Evolutionary conservation across 2,888 invertebrate genomes (phyloP).

Genomic region (Caenorhabditis uteleia): DNA sequence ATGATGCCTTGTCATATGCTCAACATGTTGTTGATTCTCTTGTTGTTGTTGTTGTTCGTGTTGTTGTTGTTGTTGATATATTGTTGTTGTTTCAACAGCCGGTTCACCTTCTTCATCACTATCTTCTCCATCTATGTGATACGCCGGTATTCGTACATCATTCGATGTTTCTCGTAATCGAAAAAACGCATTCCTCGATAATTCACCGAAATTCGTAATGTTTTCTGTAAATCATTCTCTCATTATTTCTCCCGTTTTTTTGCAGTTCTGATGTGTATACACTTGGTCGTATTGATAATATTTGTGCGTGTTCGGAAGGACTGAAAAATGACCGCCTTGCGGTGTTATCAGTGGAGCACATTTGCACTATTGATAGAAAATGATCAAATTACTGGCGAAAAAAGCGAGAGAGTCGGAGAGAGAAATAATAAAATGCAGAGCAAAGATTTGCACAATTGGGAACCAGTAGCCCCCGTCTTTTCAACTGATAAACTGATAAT

Average conservation of each 20-base stretch:
- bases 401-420: too few species aligned
- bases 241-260: background rate
- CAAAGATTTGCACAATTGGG: too few species aligned
- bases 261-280: background rate
- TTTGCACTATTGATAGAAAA: too few species aligned
- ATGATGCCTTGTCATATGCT: background rate
- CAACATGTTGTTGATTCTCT: background rate
- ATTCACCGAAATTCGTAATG: conserved; percentile 24
- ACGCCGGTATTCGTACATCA: conserved; percentile 29
- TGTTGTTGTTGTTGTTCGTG: background rate
- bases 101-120: background rate
- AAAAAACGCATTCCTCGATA: conserved; percentile 34
- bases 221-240: too few species aligned
- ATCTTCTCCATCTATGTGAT: conserved; percentile 29
- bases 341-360: too few species aligned
- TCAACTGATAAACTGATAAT: too few species aligned
- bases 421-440: too few species aligned
- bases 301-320: background rate
- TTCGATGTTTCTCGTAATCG: conserved; percentile 24
- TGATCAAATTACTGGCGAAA: too few species aligned
- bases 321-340: too few species aligned
- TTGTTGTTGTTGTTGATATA: too few species aligned
- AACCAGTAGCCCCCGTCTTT: too few species aligned
- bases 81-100: background rate
- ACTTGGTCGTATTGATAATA: background rate